A percentile compares a stretch with the other conserved stretches of the same genome.
Conservation (phyloP, 2,113 vertebrate genomes). For the Chionodraco myersi region DNA sequence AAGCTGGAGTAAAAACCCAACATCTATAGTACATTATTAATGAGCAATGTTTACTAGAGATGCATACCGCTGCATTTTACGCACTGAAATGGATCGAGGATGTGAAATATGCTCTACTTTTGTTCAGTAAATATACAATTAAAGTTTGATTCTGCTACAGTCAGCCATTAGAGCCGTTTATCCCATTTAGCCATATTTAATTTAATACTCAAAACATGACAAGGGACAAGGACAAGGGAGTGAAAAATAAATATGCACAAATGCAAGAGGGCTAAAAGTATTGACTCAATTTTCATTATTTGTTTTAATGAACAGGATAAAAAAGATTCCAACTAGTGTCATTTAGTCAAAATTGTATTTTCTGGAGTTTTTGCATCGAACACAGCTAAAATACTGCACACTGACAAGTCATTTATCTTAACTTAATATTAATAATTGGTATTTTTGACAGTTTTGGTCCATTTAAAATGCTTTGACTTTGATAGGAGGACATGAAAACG, state of each 20-base stretch:
- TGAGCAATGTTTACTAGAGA: constrained; percentile 21
- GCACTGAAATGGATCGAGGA: background rate
- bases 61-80: constrained; percentile 1
- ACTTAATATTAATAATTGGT: background rate
- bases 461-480: background rate
- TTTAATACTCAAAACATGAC: constrained; percentile 2
- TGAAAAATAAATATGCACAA: background rate
- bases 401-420: background rate
- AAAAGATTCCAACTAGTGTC: background rate
- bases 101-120: background rate
- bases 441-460: background rate
- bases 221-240: background rate
- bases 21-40: constrained; percentile 35
- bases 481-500: background rate
- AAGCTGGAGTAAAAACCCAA: background rate
- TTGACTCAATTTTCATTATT: background rate
- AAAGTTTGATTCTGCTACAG: background rate
- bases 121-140: background rate
- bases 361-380: background rate
- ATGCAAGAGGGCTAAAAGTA: background rate
- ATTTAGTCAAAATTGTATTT: constrained; percentile 1
- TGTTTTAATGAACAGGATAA: background rate
- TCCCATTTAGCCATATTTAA: background rate
- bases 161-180: background rate
- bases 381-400: background rate